Percentiles rank a stretch among this genome's conserved stretches.
These are phyloP conservation scores for Lottia scabra DNA, from an alignment of 2,888 invertebrate species.

Conservation along the genomic window DNA sequence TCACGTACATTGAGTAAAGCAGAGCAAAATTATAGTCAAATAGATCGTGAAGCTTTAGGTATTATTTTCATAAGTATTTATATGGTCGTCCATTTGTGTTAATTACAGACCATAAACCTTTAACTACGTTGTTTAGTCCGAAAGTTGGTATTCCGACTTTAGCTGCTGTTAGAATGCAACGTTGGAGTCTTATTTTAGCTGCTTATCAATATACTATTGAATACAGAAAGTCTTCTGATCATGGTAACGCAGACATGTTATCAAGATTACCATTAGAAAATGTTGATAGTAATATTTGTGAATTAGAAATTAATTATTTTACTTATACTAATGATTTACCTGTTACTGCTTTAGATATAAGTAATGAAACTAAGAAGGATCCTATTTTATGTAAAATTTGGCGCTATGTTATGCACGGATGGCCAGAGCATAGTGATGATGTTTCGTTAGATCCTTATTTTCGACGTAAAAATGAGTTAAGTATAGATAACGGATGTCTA, in stretches of 20 bases:
- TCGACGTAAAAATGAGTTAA: slow-evolving; percentile 11
- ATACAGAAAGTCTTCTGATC: slow-evolving; percentile 46
- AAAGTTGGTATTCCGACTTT: slow-evolving; percentile 48
- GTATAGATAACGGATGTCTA: slow-evolving; percentile 20
- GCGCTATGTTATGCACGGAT: background rate
- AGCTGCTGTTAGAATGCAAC: slow-evolving; percentile 48
- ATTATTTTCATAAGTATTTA: slow-evolving; percentile 66
- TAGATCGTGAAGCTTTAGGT: slow-evolving; percentile 67
- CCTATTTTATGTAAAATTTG: background rate
- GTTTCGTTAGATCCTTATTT: background rate
- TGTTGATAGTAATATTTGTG: slow-evolving; percentile 6
- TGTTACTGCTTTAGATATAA: slow-evolving; percentile 7
- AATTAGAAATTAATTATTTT: slow-evolving; percentile 13
- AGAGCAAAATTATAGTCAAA: slow-evolving; percentile 63
- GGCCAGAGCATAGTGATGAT: slow-evolving; percentile 7
- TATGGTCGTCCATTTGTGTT: slow-evolving; percentile 67
- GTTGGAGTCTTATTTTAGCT: slow-evolving; percentile 53
- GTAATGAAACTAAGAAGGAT: slow-evolving; percentile 1
- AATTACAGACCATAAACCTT: slow-evolving; percentile 67
- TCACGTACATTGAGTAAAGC: slow-evolving; percentile 67
- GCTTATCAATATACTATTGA: slow-evolving; percentile 61
- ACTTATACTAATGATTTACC: background rate
- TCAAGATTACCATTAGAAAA: slow-evolving; percentile 43
- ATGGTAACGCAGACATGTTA: slow-evolving; percentile 60
- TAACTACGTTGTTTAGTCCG: slow-evolving; percentile 62